Evolutionary conservation across 2,888 invertebrate genomes (phyloP).

Genomic region (Sceliomorpha sp.): DNA sequence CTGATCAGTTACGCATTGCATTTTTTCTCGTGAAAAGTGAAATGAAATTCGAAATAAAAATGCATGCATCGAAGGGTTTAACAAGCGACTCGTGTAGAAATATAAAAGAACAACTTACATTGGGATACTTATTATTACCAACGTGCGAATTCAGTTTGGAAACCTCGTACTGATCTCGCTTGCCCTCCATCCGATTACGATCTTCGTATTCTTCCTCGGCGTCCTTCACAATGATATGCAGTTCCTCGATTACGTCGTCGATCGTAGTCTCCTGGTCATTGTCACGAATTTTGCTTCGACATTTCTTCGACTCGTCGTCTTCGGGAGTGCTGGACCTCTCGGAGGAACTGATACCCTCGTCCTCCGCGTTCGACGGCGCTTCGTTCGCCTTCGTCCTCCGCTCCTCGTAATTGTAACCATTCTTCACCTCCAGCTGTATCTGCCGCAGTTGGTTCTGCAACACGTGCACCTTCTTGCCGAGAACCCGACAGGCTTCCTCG

Average conservation of each 20-base stretch:
- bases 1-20: no score
- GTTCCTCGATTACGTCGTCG: conserved; percentile 92
- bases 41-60: no score
- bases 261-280: conserved; percentile 91
- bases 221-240: conserved; percentile 91
- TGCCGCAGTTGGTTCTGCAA: conserved; percentile 73
- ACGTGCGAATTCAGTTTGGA: conserved; percentile 27
- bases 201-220: conserved; percentile 84
- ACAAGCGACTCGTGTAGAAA: no score
- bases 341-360: conserved; percentile 93
- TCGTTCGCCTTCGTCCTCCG: conserved; percentile 72
- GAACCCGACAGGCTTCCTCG: conserved; percentile 80
- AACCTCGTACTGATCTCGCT: conserved; percentile 32
- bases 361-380: conserved; percentile 88
- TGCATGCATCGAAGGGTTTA: no score
- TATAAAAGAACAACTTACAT: no score
- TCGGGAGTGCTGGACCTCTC: conserved; percentile 89
- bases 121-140: no score
- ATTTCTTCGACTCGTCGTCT: conserved; percentile 78
- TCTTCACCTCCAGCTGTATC: conserved; percentile 69
- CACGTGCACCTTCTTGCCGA: conserved; percentile 72
- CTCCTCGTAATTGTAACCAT: conserved; percentile 65
- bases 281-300: conserved; percentile 76
- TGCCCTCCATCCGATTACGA: conserved; percentile 72
- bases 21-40: no score